Evolutionary conservation across 2,888 invertebrate species (phyloP), one percentile per base, ranked within the genome.

Genomic region (Epistrophe grossulariae): DNA sequence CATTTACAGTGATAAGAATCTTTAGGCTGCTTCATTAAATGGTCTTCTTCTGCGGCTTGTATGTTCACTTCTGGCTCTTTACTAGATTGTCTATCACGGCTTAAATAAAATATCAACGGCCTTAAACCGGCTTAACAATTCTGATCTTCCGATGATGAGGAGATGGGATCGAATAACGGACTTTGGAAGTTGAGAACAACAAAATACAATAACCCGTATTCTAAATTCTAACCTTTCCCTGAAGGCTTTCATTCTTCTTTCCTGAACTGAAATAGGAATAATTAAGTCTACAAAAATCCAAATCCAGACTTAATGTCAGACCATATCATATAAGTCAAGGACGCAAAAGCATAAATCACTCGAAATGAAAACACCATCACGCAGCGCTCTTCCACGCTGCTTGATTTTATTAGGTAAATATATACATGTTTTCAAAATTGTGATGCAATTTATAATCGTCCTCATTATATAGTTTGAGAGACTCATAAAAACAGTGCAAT

Each of bases 381-480:
- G 0, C 2, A 2, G 31, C 24, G 10, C 50, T 15, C 2, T 15
- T 3, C 5, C 4, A 55, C 15, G 52, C 13, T 31, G n/a, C 15
- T 28, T 6, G 17, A 5, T 5, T 81, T 81, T 73, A 50, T 78
- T 73, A 57, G 24, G 24, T 24, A n/a, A n/a, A n/a, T n/a, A n/a
- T n/a, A n/a, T n/a, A n/a, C n/a, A 24, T 82, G 38, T 71, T 78
- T 81, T 62, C 59, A 74, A 82, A 81, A 71, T 71, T 71, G 71
- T 45, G 66, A 72, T 60, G 72, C 72, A 76, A 87, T 87, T 83
- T 83, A 79, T 87, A 87, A 87, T 83, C 66, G 74, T 79, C 45
- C 79, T 87, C 87, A 82, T 87, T 81, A 64, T 73, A 57, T 59
- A 81, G 64, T 77, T 78, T 48, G 17, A 48, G 60, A 48, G 48